Conservation (phyloP, 2,888 invertebrate species). For the Fragum whitleyi region DNA sequence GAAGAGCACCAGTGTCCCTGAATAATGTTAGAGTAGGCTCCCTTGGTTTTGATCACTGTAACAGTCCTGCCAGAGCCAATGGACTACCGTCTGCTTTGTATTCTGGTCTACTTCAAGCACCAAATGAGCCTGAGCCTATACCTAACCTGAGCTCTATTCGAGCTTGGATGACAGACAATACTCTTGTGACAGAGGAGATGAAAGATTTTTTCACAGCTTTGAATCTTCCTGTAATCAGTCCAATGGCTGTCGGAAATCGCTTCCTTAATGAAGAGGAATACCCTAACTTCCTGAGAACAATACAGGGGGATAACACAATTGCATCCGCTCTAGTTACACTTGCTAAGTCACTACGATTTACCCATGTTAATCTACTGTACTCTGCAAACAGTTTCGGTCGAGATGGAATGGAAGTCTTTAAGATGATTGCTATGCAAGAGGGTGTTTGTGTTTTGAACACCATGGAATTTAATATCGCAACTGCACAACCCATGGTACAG, state of each 20-base stretch:
- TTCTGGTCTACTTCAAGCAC: constrained; percentile 66
- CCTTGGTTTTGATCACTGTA: constrained; percentile 78
- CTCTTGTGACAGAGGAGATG: constrained; percentile 68
- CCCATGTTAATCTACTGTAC: constrained; percentile 77
- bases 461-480: constrained; percentile 50
- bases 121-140: constrained; percentile 14
- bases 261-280: constrained; percentile 71
- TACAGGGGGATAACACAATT: constrained; percentile 77
- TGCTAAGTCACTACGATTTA: constrained; percentile 73
- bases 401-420: constrained; percentile 68
- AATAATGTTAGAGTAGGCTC: constrained; percentile 75
- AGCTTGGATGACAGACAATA: constrained; percentile 78
- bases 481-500: constrained; percentile 56
- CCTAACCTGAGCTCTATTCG: constrained; percentile 65
- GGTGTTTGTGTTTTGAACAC: constrained; percentile 75
- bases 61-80: constrained; percentile 68
- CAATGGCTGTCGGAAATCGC: constrained; percentile 70
- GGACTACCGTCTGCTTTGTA: constrained; percentile 76
- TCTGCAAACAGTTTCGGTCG: constrained; percentile 73
- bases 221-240: constrained; percentile 86
- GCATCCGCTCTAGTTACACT: constrained; percentile 79
- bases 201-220: constrained; percentile 82
- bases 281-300: constrained; percentile 78
- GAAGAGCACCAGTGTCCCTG: constrained; percentile 69
- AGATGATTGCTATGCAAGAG: constrained; percentile 68